Base-by-base conservation (phyloP, 2,888 invertebrate genomes). In the Cancer borealis region DNA sequence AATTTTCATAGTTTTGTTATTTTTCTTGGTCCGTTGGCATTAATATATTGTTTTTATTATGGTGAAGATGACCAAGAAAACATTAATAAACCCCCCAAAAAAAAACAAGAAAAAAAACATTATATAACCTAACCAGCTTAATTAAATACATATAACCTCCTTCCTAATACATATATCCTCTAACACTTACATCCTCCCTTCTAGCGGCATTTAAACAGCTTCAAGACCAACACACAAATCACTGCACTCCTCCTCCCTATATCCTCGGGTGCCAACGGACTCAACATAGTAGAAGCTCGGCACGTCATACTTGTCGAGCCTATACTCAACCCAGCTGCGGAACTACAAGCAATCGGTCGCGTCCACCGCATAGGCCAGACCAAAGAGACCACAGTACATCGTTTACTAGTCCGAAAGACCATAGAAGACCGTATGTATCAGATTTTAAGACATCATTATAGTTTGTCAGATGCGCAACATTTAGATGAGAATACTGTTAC, bases 361-460 rank as follows among this genome's bases (percentile, higher is more conserved):
- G 97, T 98, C 21, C 98, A 98, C 97, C 97, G 98, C 79, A 98
- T 98, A 96, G 98, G 98, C 0, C 98, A 98, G 96, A 98, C 97
- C 0, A 97, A 97, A 97, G 97, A 97, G 79, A 98, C 98, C 0
- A 97, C 97, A 79, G 97, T 98, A 0, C 98, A 98, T 96, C 97
- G 98, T 93, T 98, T 98, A 96, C 96, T 98, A 95, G 96, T 96
- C 3, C 96, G 96, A 95, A 97, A 97, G 95, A 98, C 98, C 0
- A 97, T 98, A 39, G 98, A 98, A 96, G 98, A 98, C 96, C 97
- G 97, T 93, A 97, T 98, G 95, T 96, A 97, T 95, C 96, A 97
- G 93, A 97, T 96, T 84, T 95, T 96, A 21, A 96, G 96, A 96
- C 54, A 96, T 96, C 92, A 93, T 96, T 49, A 95, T 26, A 87